A percentile compares a stretch with the other conserved stretches of the same genome.
phyloP scores from a whole-genome alignment of 2,113 vertebrate genomes.

The Panthera leo region DNA sequence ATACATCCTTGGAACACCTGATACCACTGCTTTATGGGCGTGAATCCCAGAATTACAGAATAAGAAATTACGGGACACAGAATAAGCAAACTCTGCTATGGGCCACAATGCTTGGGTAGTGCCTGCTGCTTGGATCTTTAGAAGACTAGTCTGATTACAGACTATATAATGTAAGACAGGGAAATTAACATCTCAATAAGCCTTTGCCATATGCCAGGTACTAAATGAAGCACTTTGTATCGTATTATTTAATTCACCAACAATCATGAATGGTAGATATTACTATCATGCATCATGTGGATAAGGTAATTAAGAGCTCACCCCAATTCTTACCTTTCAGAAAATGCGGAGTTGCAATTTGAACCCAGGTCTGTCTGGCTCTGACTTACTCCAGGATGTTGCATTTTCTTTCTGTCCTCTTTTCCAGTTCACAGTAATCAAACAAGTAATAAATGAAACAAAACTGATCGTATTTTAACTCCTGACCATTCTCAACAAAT shows the following conservation, averaged over 20 bases:
- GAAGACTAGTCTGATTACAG: not conserved
- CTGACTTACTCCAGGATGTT: not conserved
- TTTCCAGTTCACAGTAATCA: not conserved
- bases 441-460: not conserved
- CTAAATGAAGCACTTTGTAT: not conserved
- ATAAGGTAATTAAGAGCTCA: not conserved
- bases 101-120: not conserved
- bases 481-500: slow-evolving; percentile 44
- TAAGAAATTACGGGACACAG: not conserved
- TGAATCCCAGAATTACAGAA: not conserved
- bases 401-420: not conserved
- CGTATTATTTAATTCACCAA: not conserved
- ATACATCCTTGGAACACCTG: not conserved
- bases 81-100: not conserved
- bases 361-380: not conserved
- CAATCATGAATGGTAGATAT: not conserved
- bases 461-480: not conserved
- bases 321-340: not conserved
- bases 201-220: not conserved
- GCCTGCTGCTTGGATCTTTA: not conserved
- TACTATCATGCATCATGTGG: not conserved
- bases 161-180: not conserved
- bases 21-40: not conserved
- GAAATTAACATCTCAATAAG: not conserved
- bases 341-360: not conserved